phyloP scores from a whole-genome alignment of 2,113 vertebrate genomes.

The Hippocampus zosterae region DNA sequence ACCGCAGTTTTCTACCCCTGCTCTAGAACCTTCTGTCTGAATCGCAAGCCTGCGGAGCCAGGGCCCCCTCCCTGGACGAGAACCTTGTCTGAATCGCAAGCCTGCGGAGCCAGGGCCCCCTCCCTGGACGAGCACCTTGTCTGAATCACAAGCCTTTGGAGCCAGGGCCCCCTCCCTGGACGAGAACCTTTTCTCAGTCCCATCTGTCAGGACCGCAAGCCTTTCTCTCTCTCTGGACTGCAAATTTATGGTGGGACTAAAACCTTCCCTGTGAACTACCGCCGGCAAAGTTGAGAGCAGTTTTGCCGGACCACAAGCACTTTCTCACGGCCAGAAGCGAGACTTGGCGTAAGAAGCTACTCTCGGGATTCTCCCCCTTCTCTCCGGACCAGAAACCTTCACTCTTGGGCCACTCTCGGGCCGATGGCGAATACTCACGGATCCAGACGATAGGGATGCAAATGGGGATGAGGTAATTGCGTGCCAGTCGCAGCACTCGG shows the following conservation, averaged over 20 bases:
- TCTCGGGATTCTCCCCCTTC: background rate
- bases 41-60: too few species aligned
- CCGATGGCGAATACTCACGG: background rate
- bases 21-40: too few species aligned
- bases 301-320: background rate
- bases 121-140: background rate
- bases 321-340: background rate
- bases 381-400: background rate
- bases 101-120: too few species aligned
- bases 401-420: background rate
- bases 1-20: too few species aligned
- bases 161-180: too few species aligned
- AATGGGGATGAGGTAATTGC: background rate
- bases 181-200: background rate
- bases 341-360: background rate
- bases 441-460: background rate
- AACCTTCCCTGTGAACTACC: background rate
- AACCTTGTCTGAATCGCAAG: background rate
- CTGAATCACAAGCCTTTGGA: too few species aligned
- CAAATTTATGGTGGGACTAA: background rate
- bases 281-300: too few species aligned
- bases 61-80: too few species aligned
- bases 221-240: background rate
- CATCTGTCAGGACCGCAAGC: background rate
- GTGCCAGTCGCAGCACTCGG: background rate